These are phyloP conservation scores for Eufriesea mexicana DNA, from an alignment of 1,140 invertebrate genomes.

Conservation along the genomic window DNA sequence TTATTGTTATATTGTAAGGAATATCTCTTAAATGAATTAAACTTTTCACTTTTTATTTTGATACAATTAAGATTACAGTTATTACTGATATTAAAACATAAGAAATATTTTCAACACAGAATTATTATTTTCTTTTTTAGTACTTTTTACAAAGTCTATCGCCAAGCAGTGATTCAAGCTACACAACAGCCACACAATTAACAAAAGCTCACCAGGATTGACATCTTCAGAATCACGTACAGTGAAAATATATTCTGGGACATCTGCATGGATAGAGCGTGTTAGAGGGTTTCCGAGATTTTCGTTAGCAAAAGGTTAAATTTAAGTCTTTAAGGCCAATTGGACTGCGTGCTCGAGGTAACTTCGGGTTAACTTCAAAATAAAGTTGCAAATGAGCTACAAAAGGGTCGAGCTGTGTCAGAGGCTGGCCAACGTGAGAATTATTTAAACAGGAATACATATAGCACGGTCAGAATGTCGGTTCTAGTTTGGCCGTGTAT, in stretches of 20 bases:
- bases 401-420: constrained; percentile 5
- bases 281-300: not conserved
- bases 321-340: constrained; percentile 2
- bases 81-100: no score
- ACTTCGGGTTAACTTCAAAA: not conserved
- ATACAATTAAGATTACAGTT: no score
- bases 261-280: not conserved
- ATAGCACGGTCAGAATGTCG: not conserved
- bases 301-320: constrained; percentile 16
- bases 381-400: not conserved
- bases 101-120: no score
- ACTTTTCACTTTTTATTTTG: no score
- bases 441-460: constrained; percentile 46
- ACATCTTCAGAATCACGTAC: not conserved
- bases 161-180: no score
- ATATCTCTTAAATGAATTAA: no score
- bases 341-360: not conserved
- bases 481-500: constrained; percentile 40
- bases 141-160: not conserved
- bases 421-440: not conserved
- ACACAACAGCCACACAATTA: not conserved
- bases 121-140: not conserved
- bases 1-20: no score
- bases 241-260: not conserved
- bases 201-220: not conserved